Conservation (phyloP, 1,140 invertebrate genomes). For the Forficula auricularia region DNA sequence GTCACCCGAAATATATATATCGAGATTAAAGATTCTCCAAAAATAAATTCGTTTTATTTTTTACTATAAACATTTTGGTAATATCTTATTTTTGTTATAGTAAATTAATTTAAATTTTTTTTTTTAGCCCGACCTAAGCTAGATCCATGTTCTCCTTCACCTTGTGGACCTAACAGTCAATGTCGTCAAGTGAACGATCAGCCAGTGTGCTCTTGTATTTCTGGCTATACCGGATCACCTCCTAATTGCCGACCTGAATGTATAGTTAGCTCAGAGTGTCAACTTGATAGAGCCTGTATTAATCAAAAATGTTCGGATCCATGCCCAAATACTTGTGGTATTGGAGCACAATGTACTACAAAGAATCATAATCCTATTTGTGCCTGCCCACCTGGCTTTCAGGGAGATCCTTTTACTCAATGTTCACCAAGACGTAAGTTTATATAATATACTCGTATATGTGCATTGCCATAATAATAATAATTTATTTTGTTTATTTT, state of each 20-base stretch:
- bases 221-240: conserved; percentile 32
- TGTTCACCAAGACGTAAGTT: conserved; percentile 30
- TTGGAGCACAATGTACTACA: conserved; percentile 31
- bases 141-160: conserved; percentile 29
- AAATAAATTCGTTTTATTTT: no score
- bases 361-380: conserved; percentile 44
- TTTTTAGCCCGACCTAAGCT: conserved; percentile 10
- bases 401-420: conserved; percentile 52
- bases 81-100: no score
- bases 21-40: no score
- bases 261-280: conserved; percentile 45
- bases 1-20: no score
- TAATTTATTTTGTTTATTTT: conserved; percentile 6
- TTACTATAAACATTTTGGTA: no score
- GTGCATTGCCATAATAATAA: no score
- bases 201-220: conserved; percentile 35
- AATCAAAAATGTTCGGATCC: conserved; percentile 37
- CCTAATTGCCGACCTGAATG: conserved; percentile 40
- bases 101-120: not conserved
- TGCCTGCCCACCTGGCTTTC: conserved; percentile 48
- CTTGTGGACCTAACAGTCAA: conserved; percentile 37
- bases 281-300: conserved; percentile 31
- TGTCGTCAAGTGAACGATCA: conserved; percentile 31
- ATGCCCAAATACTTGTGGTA: conserved; percentile 36
- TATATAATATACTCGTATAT: no score